Evolutionary conservation across 1,140 invertebrate genomes (phyloP), one percentile per base, ranked within the genome.

Genomic region (Matsumurasca onukii): DNA sequence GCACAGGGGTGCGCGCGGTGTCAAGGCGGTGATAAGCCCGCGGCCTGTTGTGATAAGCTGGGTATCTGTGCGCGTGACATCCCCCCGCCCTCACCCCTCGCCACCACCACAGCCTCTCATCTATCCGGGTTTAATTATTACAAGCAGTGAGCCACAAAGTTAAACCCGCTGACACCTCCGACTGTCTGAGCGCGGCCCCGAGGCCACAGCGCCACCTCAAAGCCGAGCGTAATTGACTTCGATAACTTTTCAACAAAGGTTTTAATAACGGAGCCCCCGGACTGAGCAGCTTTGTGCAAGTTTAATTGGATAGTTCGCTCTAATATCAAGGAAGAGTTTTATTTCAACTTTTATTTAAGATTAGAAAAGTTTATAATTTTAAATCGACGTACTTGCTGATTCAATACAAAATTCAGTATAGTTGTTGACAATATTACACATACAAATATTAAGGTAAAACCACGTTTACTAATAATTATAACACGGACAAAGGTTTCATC

Each of bases 41-140:
- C 55, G 55, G 55, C 55, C 55, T 29, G 55, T 29, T 59, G 55
- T 59, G 55, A 59, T 59, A 59, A 59, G 34, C 34, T 39, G 34
- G 17, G 5, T 9, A 39, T 5, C 34, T 27, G 55, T 59, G 25
- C 3, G 22, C 25, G 24, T 59, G 55, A 29, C 55, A 25, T 22
- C 55, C 15, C 25, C 24, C 30, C 49, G n/a, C 49, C 5, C 49
- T 51, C 49, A n/a, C n/a, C 49, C n/a, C 17, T 51, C 24, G 17
- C 17, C 49, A 20, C 49, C 49, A 51, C 17, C 49, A 22, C 49
- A 22, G 5, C 49, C 24, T 20, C n/a, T 59, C n/a, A 27, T 25
- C 24, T 59, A 59, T 59, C 55, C 30, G 15, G 13, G 55, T 59
- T 59, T 59, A 59, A 59, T 59, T n/a, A n/a, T n/a, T 59, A 59